These are phyloP conservation scores for Phthorimaea operculella DNA, from an alignment of 1,140 invertebrate genomes.

Conservation along the genomic window DNA sequence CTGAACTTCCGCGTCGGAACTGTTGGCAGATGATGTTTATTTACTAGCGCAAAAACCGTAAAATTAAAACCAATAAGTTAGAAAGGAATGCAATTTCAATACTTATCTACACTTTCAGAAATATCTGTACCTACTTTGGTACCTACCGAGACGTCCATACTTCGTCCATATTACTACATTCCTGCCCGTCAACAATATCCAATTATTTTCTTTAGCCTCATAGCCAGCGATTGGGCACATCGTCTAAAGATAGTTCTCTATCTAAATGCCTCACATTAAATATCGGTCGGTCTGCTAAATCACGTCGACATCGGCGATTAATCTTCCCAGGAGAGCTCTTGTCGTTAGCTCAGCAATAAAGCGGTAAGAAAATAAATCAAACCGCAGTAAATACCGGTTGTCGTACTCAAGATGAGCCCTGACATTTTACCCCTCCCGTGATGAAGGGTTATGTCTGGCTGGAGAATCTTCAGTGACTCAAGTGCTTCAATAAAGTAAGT, in stretches of 20 bases:
- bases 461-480: too few relatives aligned
- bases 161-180: conserved; percentile 17
- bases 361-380: conserved; percentile 68
- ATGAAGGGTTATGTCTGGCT: too few relatives aligned
- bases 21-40: too few relatives aligned
- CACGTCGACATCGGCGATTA: conserved; percentile 61
- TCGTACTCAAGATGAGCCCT: not conserved
- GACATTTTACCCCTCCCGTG: not conserved
- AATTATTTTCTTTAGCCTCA: conserved; percentile 20
- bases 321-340: conserved; percentile 60
- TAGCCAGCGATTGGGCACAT: conserved; percentile 39
- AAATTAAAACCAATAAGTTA: too few relatives aligned
- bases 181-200: conserved; percentile 15
- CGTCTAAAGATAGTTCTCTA: conserved; percentile 52
- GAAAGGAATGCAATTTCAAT: too few relatives aligned
- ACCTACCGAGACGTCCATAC: too few relatives aligned
- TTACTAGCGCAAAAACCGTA: too few relatives aligned
- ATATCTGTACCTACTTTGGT: not conserved
- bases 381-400: conserved; percentile 50
- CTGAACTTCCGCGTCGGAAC: too few relatives aligned
- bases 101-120: too few relatives aligned
- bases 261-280: conserved; percentile 63
- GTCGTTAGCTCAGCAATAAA: conserved; percentile 63
- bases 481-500: too few relatives aligned
- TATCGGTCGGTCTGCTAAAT: conserved; percentile 64